Evolutionary conservation across 2,113 vertebrate genomes (phyloP).

Genomic region (Hoplias malabaricus): DNA sequence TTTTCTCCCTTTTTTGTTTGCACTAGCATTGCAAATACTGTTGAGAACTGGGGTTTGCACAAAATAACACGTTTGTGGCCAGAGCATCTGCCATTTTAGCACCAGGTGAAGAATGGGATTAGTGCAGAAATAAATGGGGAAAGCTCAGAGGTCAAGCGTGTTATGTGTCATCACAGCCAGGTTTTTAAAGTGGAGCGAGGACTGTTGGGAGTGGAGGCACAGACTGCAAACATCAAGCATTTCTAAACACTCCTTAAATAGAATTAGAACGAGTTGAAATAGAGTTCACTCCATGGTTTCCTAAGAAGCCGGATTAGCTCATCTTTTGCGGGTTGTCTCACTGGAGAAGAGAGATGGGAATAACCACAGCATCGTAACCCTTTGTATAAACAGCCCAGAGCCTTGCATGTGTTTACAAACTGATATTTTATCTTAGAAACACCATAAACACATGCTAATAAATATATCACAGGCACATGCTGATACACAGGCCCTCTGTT

Average conservation of each 20-base stretch:
- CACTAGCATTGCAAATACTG: too few species aligned
- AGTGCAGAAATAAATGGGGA: neutral
- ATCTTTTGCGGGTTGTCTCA: neutral
- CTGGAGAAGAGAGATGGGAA: neutral
- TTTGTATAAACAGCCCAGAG: neutral
- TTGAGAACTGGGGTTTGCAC: too few species aligned
- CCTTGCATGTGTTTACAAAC: slow-evolving; percentile 6
- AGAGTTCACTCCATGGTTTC: neutral
- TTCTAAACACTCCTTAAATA: neutral
- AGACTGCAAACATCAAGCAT: neutral
- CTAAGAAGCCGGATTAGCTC: slow-evolving; percentile 4
- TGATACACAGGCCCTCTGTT: slow-evolving; percentile 24
- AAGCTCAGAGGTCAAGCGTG: neutral
- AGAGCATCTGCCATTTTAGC: too few species aligned
- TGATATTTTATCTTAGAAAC: slow-evolving; percentile 15
- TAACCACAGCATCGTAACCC: too few species aligned
- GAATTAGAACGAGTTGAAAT: neutral
- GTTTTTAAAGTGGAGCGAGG: neutral
- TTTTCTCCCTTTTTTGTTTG: too few species aligned
- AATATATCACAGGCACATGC: neutral
- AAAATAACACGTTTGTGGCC: too few species aligned
- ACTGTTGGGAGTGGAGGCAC: neutral
- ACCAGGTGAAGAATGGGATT: neutral
- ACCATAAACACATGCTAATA: slow-evolving; percentile 25
- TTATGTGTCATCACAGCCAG: neutral